Evolutionary conservation across 2,888 invertebrate species (phyloP), one percentile per base, ranked within the genome.

Genomic region (Odontomyia ornata): DNA sequence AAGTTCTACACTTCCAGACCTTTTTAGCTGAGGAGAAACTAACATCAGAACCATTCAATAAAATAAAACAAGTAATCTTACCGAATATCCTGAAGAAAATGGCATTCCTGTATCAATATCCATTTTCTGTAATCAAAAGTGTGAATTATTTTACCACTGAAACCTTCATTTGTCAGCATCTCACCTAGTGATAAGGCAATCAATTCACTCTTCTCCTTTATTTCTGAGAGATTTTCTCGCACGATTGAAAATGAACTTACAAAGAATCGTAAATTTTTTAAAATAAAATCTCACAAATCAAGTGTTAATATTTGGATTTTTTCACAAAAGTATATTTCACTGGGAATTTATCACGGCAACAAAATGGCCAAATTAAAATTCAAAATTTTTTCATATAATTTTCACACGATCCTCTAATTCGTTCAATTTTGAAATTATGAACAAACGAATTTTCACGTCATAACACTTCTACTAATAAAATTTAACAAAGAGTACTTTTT

Each of bases 401-500:
- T 62, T 62, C 27, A 62, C 9, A 56, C 56, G 18, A 9, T 60
- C 23, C 57, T 7, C 18, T 1, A 67, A 46, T 67, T 18, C 30
- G 23, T 28, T 28, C 30, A 64, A 64, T 67, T 67, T 46, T 46
- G 43, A 11, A 23, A 46, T 67, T 28, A 15, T 13, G 21, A 23
- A 46, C 2, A 23, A 21, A 46, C n/a, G 13, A 67, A 30, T 65
- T 67, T 46, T 47, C 27, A 47, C 25, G 71, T 47, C 28, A 71
- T 71, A 71, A 47, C 71, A 71, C 23, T 71, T 71, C 15, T 25
- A 47, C 69, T 47, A 15, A 69, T 25, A 27, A 21, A 71, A 71
- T 47, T 47, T 71, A 47, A 11, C 46, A 69, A 27, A 27, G 15
- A 30, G 13, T 30, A 28, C 7, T 28, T 30, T 30, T 60, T 60